A percentile compares a stretch with the other conserved stretches of the same genome.
Evolutionary conservation across 2,888 invertebrate species (phyloP).

Genomic region (Pogonocherus hispidulus): DNA sequence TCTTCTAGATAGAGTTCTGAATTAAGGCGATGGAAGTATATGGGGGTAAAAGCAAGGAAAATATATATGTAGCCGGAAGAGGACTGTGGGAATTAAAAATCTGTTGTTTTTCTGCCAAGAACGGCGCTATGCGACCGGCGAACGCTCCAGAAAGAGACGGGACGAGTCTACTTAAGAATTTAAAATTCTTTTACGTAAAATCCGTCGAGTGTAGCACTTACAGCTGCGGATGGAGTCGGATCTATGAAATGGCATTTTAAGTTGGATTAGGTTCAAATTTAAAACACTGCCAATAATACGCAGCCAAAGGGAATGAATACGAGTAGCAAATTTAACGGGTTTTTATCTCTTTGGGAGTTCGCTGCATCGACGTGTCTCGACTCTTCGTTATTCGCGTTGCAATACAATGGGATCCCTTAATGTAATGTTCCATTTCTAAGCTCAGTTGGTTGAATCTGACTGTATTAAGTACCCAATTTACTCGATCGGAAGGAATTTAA

Average conservation of each 20-base stretch:
- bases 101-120: constrained; percentile 67
- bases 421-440: constrained; percentile 27
- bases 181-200: constrained; percentile 70
- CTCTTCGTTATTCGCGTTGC: constrained; percentile 49
- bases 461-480: constrained; percentile 2
- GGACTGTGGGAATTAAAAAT: constrained; percentile 71
- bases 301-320: constrained; percentile 65
- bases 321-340: constrained; percentile 57
- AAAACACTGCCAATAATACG: constrained; percentile 69
- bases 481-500: background rate
- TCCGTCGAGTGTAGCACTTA: constrained; percentile 68
- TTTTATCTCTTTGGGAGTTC: constrained; percentile 53
- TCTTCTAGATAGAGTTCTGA: background rate
- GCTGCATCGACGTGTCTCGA: constrained; percentile 53
- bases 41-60: constrained; percentile 65
- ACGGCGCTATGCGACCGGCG: constrained; percentile 44
- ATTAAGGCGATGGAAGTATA: constrained; percentile 49
- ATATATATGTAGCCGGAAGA: constrained; percentile 67
- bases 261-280: constrained; percentile 71
- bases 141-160: constrained; percentile 46
- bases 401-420: constrained; percentile 28
- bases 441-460: constrained; percentile 3
- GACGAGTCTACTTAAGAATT: constrained; percentile 66
- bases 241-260: constrained; percentile 71
- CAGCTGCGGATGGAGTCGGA: constrained; percentile 64